These are phyloP conservation scores for Zygaena filipendulae DNA, from an alignment of 2,888 invertebrate species.

Conservation along the genomic window DNA sequence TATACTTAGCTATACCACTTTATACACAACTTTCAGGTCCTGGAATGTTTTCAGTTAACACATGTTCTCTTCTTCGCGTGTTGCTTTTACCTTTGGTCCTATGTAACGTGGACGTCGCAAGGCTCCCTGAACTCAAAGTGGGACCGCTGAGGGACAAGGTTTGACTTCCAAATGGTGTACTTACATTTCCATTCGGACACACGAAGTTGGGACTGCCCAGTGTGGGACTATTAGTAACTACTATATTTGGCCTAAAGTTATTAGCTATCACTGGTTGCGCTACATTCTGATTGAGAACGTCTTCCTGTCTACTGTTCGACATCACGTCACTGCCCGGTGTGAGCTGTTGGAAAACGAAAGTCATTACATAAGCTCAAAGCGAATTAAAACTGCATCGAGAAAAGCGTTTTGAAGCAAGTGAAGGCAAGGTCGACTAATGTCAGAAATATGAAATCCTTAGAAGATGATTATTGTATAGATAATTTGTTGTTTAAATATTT, in stretches of 20 bases:
- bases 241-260: slow-evolving; percentile 54
- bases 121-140: slow-evolving; percentile 52
- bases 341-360: slow-evolving; percentile 33
- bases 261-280: slow-evolving; percentile 32
- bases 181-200: slow-evolving; percentile 53
- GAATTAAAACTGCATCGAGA: slow-evolving; percentile 1
- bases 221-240: slow-evolving; percentile 52
- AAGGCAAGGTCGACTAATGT: too few relatives aligned
- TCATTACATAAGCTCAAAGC: too few relatives aligned
- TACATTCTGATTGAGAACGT: slow-evolving; percentile 49
- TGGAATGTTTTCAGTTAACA: slow-evolving; percentile 85
- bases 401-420: too few relatives aligned
- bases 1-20: too few relatives aligned
- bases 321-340: slow-evolving; percentile 41
- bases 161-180: slow-evolving; percentile 53
- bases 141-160: slow-evolving; percentile 28
- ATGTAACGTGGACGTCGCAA: slow-evolving; percentile 54
- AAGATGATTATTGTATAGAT: neutral
- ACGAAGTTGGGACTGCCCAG: slow-evolving; percentile 61
- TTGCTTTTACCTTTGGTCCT: slow-evolving; percentile 63
- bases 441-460: neutral
- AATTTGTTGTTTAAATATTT: too few relatives aligned
- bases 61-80: slow-evolving; percentile 75
- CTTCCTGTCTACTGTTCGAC: slow-evolving; percentile 42
- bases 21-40: slow-evolving; percentile 91